These are phyloP conservation scores for Eriocheir sinensis DNA, from an alignment of 1,140 invertebrate species.

Conservation along the genomic window DNA sequence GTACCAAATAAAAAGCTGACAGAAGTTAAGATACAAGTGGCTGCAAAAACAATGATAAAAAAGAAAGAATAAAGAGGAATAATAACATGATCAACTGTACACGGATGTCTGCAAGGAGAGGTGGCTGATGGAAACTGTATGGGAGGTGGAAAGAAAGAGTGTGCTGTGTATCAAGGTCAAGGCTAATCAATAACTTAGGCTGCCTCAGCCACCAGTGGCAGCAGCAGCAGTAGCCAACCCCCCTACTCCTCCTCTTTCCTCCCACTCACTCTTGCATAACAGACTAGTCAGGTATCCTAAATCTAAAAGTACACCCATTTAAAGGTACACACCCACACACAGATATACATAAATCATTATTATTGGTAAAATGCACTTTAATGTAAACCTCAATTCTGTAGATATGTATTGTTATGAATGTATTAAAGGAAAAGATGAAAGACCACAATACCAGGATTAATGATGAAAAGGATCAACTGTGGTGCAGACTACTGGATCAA, in stretches of 20 bases:
- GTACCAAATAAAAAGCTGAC: no score
- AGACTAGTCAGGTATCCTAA: neutral
- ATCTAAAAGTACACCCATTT: neutral
- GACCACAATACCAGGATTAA: no score
- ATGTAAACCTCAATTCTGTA: no score
- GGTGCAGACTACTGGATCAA: no score
- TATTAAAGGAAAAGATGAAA: no score
- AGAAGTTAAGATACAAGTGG: neutral
- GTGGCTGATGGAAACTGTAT: neutral
- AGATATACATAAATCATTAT: neutral
- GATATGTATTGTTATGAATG: no score
- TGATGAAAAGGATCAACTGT: no score
- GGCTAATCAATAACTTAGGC: conserved; percentile 58
- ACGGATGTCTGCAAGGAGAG: no score
- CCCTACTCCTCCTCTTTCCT: neutral
- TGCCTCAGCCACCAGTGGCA: conserved; percentile 21
- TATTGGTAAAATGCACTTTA: no score
- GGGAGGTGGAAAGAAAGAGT: neutral
- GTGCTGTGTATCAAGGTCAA: conserved; percentile 45
- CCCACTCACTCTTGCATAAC: neutral
- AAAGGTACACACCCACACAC: neutral
- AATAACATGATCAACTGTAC: neutral
- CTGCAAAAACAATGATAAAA: neutral
- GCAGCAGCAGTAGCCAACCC: conserved; percentile 34
- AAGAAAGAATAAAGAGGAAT: neutral